Percentiles rank a stretch among this genome's conserved stretches.
phyloP scores from a whole-genome alignment of 2,113 vertebrate genomes.

The Regulus satrapa region DNA sequence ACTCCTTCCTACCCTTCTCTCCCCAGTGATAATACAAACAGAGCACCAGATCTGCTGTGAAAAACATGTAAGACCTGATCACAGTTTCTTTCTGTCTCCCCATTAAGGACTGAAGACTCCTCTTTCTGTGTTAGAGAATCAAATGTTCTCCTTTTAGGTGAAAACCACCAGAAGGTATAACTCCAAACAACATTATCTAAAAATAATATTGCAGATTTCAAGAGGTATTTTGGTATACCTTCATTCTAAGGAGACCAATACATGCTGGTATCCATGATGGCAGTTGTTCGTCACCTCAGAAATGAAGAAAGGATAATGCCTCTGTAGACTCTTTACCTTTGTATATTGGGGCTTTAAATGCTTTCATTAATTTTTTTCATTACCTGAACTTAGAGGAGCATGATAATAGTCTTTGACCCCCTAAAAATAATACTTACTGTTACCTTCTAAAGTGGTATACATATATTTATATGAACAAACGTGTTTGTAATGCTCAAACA shows the following conservation, averaged over 20 bases:
- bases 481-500: not conserved
- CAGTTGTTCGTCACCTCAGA: not conserved
- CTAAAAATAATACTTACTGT: not conserved
- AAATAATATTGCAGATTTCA: not conserved
- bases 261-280: not conserved
- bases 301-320: not conserved
- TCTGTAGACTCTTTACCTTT: not conserved
- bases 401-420: not conserved
- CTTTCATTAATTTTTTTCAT: not conserved
- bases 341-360: not conserved
- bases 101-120: not conserved
- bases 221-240: not conserved
- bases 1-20: not conserved
- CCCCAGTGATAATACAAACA: fast-evolving
- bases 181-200: not conserved
- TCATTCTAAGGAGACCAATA: not conserved
- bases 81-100: not conserved
- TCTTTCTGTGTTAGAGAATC: not conserved
- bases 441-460: not conserved
- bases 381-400: not conserved
- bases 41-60: not conserved
- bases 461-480: not conserved
- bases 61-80: not conserved
- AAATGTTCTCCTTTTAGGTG: not conserved
- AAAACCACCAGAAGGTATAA: not conserved